Conservation (phyloP, 2,888 invertebrate genomes). For the Eucriotettix oculatus region DNA sequence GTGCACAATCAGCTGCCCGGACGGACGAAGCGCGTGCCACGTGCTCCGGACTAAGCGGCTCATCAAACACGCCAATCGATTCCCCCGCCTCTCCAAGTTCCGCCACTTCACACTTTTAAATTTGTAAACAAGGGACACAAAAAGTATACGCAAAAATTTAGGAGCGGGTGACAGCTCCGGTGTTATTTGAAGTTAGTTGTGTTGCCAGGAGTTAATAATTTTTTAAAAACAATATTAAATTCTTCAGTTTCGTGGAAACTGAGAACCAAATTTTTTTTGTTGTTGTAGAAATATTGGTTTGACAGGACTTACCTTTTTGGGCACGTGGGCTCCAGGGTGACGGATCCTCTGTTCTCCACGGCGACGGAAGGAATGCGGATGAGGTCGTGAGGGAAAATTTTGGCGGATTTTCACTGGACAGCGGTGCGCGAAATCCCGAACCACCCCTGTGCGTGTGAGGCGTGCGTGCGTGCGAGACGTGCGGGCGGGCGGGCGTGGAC, state of each 20-base stretch:
- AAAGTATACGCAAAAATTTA: background rate
- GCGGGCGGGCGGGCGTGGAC: background rate
- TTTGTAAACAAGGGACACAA: too few species aligned
- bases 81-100: too few species aligned
- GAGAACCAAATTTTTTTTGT: background rate
- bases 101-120: too few species aligned
- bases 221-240: too few species aligned
- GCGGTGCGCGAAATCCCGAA: background rate
- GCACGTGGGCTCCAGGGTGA: conserved; percentile 27
- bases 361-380: conserved; percentile 19
- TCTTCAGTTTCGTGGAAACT: background rate
- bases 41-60: too few species aligned
- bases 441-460: background rate
- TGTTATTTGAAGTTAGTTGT: background rate
- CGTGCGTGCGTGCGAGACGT: background rate
- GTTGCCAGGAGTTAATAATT: background rate
- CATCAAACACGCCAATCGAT: too few species aligned
- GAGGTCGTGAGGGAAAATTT: conserved; percentile 22
- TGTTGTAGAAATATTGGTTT: background rate
- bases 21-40: too few species aligned
- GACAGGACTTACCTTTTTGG: conserved; percentile 22
- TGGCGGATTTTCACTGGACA: conserved; percentile 13
- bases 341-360: conserved; percentile 22
- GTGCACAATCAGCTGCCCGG: too few species aligned
- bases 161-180: background rate